Base-by-base conservation (phyloP, 1,140 invertebrate species). In the Diabrotica virgifera region DNA sequence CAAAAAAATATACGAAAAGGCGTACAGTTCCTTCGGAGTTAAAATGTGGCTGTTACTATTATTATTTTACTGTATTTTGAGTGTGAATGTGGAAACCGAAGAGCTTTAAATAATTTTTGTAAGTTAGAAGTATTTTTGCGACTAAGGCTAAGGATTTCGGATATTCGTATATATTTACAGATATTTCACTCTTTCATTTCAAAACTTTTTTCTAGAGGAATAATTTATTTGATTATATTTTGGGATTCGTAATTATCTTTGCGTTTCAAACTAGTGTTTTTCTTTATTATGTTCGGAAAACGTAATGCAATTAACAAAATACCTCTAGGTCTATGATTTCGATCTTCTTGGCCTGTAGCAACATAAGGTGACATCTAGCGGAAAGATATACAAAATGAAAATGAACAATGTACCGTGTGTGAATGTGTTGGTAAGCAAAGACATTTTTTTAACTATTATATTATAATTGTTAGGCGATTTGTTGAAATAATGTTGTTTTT, bases 381-480 rank as follows among this genome's bases (percentile, higher is more conserved):
- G 54, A 11, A 60, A 35, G 13, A 46, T 46, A 46, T 5, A 46
- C 9, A 58, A 62, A 61, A 36, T 57, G 40, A 65, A 63, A 60
- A 63, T 12, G 51, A 51, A 35, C 10, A 36, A 63, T 36, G 11
- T 36, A 56, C 53, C 37, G 62, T 59, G 68, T 68, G 72, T 74
- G 74, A 70, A 71, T 73, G 74, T 69, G 69, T 60, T 62, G 67
- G 38, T 14, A 51, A 51, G 38, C 10, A 54, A 24, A 60, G 72
- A 74, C 74, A 70, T 76, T 75, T 74, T 69, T 76, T 74, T 74
- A 72, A 72, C 72, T 75, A 77, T 75, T 77, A 73, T 76, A 75
- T 73, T 76, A 75, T 74, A 76, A 73, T 75, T 77, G 74, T 78
- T 79, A 79, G 77, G 76, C 72, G 77, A 77, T 78, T 59, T 79